phyloP scores from a whole-genome alignment of 2,113 vertebrate species.

The Anas platyrhynchos region DNA sequence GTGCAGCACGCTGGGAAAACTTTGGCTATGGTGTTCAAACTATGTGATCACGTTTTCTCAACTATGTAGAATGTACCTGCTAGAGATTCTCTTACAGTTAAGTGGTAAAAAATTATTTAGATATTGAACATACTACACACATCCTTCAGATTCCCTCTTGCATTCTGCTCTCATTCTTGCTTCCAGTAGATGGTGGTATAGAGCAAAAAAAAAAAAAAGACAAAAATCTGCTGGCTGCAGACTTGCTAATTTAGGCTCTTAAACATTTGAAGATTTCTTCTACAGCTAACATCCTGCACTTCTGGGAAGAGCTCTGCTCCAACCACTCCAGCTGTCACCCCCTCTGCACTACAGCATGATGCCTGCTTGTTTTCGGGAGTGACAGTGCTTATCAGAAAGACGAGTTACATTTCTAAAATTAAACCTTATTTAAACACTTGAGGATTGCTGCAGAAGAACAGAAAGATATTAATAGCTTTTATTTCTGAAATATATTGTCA shows the following conservation, averaged over 20 bases:
- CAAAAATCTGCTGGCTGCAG: neutral
- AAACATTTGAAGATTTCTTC: neutral
- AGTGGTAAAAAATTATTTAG: neutral
- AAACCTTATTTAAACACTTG: neutral
- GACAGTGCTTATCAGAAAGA: neutral
- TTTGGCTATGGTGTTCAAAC: neutral
- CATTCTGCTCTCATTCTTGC: neutral
- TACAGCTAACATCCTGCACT: neutral
- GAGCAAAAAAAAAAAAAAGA: neutral
- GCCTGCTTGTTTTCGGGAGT: neutral
- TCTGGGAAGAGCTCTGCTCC: neutral
- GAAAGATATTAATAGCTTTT: neutral
- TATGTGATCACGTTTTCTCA: neutral
- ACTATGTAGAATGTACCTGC: neutral
- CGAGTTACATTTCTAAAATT: neutral
- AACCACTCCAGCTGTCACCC: neutral
- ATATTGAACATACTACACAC: neutral
- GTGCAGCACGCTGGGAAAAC: neutral
- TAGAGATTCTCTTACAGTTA: neutral
- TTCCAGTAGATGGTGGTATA: slow-evolving; percentile 33
- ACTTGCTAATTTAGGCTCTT: neutral
- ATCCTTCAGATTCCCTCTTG: neutral
- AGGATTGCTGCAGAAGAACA: neutral
- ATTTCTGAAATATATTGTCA: neutral
- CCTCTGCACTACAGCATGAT: neutral